These are phyloP conservation scores for Cactoblastis cactorum DNA, from an alignment of 2,888 invertebrate genomes.

Conservation along the genomic window DNA sequence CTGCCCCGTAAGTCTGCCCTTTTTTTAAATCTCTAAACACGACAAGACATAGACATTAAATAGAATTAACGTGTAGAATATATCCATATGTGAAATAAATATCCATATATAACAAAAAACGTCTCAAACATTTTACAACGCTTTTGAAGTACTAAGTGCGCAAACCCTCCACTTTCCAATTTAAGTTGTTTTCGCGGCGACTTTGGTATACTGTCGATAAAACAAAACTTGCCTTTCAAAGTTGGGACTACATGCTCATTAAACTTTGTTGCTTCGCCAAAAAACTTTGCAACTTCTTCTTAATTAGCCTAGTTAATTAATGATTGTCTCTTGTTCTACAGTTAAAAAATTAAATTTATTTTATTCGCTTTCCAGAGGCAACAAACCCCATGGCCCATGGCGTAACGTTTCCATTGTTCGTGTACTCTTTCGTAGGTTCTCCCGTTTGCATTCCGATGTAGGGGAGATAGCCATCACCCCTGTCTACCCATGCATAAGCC, in stretches of 20 bases:
- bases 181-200: conserved; percentile 42
- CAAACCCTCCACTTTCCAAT: conserved; percentile 40
- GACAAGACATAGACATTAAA: background rate
- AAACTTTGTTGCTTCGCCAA: background rate
- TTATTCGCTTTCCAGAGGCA: too few relatives aligned
- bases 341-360: too few relatives aligned
- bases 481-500: background rate
- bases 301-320: conserved; percentile 21
- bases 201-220: conserved; percentile 39
- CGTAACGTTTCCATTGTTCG: background rate
- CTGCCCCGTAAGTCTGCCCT: too few relatives aligned
- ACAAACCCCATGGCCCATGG: too few relatives aligned
- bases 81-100: too few relatives aligned
- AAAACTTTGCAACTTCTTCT: conserved; percentile 18
- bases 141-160: conserved; percentile 26
- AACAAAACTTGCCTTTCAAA: conserved; percentile 25
- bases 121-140: conserved; percentile 17
- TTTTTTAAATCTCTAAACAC: too few relatives aligned
- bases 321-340: background rate
- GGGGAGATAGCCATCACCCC: conserved; percentile 16
- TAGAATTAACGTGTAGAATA: background rate
- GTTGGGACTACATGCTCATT: conserved; percentile 1
- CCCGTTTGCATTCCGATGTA: background rate
- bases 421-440: background rate
- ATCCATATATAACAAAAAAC: background rate